These are phyloP conservation scores for Vanessa cardui DNA, from an alignment of 2,888 invertebrate genomes.

Conservation along the genomic window DNA sequence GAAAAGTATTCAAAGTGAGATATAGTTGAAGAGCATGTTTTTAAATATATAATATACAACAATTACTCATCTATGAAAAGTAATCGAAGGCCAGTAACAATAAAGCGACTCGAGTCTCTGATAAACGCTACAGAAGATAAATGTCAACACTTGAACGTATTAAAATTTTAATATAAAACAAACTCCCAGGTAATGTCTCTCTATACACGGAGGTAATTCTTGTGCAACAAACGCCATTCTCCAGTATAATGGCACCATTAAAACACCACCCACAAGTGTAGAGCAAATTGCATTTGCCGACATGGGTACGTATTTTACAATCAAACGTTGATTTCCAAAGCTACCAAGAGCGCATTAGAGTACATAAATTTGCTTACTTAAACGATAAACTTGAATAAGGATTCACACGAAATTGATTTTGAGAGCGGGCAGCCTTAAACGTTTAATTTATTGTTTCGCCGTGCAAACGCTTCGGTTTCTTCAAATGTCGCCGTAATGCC, in stretches of 20 bases:
- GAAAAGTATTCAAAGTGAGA: not conserved
- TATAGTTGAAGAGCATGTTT: not conserved
- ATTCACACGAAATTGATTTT: slow-evolving; percentile 63
- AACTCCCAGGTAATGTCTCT: slow-evolving; percentile 51
- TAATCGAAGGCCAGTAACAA: slow-evolving; percentile 2
- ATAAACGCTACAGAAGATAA: slow-evolving; percentile 18
- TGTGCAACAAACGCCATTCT: slow-evolving; percentile 71
- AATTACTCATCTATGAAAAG: slow-evolving; percentile 6
- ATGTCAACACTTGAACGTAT: slow-evolving; percentile 36
- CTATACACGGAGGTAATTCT: slow-evolving; percentile 66
- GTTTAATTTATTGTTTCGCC: slow-evolving; percentile 60
- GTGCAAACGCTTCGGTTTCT: slow-evolving; percentile 40
- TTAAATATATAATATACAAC: not conserved
- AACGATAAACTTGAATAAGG: slow-evolving; percentile 69
- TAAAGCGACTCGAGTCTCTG: not conserved
- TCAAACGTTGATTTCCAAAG: slow-evolving; percentile 78
- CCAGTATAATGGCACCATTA: slow-evolving; percentile 74
- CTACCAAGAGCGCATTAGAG: slow-evolving; percentile 74
- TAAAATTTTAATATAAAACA: slow-evolving; percentile 42
- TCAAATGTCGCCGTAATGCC: slow-evolving; percentile 21
- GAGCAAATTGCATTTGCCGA: slow-evolving; percentile 77
- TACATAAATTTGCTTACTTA: slow-evolving; percentile 74
- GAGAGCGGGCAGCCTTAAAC: slow-evolving; percentile 62
- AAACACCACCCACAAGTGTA: slow-evolving; percentile 78
- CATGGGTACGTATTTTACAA: slow-evolving; percentile 75